phyloP scores from a whole-genome alignment of 2,113 vertebrate species.

The Xenotilapia longispinis region DNA sequence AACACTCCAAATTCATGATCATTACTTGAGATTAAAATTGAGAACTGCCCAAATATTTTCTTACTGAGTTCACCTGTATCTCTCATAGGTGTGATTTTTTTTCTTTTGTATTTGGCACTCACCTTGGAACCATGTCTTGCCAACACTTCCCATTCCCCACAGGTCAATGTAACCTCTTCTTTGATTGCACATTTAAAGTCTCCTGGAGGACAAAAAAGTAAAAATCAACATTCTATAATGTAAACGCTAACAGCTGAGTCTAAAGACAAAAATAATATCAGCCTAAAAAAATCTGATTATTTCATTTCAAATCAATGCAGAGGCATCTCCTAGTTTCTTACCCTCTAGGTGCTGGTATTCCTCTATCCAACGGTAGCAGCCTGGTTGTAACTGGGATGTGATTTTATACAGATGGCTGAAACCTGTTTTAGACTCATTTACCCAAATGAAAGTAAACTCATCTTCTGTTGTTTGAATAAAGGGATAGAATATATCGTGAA shows the following conservation, averaged over 20 bases:
- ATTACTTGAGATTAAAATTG: background rate
- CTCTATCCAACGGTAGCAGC: conserved; percentile 78
- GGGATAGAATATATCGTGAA: conserved; percentile 95
- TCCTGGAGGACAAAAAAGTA: background rate
- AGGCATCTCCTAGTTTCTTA: conserved; percentile 45
- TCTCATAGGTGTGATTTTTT: background rate
- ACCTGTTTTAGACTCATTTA: conserved; percentile 90
- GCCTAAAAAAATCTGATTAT: background rate
- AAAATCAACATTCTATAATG: background rate
- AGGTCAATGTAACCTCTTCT: conserved; percentile 86
- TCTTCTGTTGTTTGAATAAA: conserved; percentile 85
- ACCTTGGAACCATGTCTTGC: conserved; percentile 94
- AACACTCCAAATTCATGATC: background rate
- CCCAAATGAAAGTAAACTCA: conserved; percentile 86
- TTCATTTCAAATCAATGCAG: background rate
- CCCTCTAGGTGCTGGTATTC: conserved; percentile 77
- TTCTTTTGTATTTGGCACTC: background rate
- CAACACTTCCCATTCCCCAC: conserved; percentile 93
- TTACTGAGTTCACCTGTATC: background rate
- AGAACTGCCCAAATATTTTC: background rate
- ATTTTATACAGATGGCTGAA: conserved; percentile 94
- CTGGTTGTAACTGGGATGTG: conserved; percentile 75
- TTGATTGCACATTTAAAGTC: conserved; percentile 90
- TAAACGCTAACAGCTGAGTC: background rate
- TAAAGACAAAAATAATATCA: background rate